Evolutionary conservation across 2,797 vertebrate species (phyloP).

Genomic region (Australoheros facetus): DNA sequence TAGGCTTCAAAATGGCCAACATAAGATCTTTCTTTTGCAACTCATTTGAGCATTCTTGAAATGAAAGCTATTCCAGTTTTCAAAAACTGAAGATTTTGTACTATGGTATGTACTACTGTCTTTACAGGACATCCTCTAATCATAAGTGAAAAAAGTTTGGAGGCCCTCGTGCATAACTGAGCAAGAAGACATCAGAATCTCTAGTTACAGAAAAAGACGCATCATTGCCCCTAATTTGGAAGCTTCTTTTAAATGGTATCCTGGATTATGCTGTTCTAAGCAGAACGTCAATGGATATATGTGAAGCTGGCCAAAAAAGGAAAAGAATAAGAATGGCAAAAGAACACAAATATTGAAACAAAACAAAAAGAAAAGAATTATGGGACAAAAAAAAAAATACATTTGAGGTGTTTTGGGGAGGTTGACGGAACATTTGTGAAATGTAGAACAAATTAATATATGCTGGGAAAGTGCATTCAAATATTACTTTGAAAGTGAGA

Average conservation of each 20-base stretch:
- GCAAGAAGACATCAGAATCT: not conserved
- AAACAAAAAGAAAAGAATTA: not conserved
- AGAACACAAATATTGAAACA: not conserved
- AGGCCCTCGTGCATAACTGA: not conserved
- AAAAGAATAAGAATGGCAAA: not conserved
- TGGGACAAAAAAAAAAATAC: not conserved
- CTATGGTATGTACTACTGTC: accelerated
- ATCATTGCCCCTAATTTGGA: not conserved
- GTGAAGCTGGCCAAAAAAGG: not conserved
- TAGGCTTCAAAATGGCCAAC: not conserved
- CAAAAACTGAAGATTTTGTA: not conserved
- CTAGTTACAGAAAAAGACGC: not conserved
- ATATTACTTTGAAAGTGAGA: not conserved
- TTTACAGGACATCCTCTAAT: no score
- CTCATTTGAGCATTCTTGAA: not conserved
- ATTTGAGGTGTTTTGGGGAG: accelerated
- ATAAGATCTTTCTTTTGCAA: not conserved
- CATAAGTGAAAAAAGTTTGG: no score
- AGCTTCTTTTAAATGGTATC: not conserved
- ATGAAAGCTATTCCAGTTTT: not conserved
- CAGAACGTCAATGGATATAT: not conserved
- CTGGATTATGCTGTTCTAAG: not conserved
- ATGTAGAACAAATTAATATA: not conserved
- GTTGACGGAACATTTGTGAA: not conserved
- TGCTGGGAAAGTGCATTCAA: not conserved